Percentiles rank a stretch among this genome's conserved stretches.
Evolutionary conservation across 2,797 vertebrate genomes (phyloP).

Genomic region (Margarornis squamiger): DNA sequence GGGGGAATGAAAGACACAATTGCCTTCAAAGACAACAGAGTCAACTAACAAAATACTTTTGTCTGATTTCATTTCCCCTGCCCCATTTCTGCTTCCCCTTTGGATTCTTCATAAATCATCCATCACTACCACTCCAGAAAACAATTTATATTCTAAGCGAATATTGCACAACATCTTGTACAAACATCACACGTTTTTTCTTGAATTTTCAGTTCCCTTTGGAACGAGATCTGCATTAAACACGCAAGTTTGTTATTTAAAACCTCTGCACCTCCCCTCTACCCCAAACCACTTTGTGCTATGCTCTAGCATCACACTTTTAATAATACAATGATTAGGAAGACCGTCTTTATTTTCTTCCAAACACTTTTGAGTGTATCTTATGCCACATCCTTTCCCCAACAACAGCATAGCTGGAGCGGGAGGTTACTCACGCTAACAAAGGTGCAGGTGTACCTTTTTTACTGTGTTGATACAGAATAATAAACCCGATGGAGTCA

Average conservation of each 20-base stretch:
- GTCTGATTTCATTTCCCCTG: not conserved
- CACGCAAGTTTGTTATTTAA: not conserved
- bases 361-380: not conserved
- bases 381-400: not conserved
- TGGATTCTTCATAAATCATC: not conserved
- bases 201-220: slow-evolving; percentile 19
- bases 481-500: not conserved
- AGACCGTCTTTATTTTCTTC: not conserved
- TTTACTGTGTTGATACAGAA: not conserved
- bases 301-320: not conserved
- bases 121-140: not conserved
- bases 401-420: not conserved
- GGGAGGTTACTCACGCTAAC: not conserved
- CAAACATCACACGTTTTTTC: not conserved
- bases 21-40: not conserved
- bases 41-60: not conserved
- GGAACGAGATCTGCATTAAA: not conserved
- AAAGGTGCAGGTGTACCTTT: not conserved
- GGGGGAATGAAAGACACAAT: not conserved
- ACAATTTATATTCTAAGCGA: not conserved
- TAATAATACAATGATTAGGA: not conserved
- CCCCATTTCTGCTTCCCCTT: not conserved
- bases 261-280: not conserved
- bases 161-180: slow-evolving; percentile 31
- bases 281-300: not conserved